phyloP scores from a whole-genome alignment of 23 tunicate genomes.

The Aplidium turbinatum region DNA sequence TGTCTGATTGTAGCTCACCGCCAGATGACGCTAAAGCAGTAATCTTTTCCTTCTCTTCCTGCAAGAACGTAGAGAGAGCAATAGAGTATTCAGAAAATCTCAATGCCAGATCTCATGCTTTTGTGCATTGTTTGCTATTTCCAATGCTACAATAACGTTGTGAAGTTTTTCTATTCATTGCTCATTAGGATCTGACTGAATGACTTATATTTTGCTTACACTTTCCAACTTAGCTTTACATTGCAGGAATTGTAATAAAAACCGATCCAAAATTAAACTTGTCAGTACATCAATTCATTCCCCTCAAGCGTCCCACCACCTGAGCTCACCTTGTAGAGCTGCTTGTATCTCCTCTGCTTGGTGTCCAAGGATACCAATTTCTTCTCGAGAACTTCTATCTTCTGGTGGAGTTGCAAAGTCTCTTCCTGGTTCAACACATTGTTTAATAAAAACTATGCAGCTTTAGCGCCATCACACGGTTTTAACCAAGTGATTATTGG shows the following conservation, averaged over 20 bases:
- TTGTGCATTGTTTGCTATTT: not conserved
- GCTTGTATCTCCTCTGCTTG: conserved; percentile 62
- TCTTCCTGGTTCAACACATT: conserved; percentile 58
- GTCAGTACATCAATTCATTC: not conserved
- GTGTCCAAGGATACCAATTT: conserved; percentile 40
- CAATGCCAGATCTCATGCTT: not conserved
- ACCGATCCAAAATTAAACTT: not conserved
- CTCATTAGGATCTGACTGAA: too few species aligned
- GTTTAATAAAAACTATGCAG: too few species aligned
- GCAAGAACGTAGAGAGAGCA: not conserved
- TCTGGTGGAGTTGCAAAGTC: conserved; percentile 38
- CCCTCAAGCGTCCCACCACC: too few species aligned
- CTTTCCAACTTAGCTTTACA: too few species aligned
- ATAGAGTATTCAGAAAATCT: not conserved
- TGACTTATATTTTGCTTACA: too few species aligned
- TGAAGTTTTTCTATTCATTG: too few species aligned
- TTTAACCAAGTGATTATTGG: too few species aligned
- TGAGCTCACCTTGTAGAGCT: conserved; percentile 49
- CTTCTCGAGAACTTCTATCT: conserved; percentile 53
- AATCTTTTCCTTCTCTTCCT: conserved; percentile 44
- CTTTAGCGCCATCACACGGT: too few species aligned
- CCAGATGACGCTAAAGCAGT: not conserved
- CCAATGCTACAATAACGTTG: too few species aligned
- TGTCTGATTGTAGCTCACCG: not conserved
- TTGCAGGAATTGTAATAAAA: too few species aligned